phyloP scores from a whole-genome alignment of 2,113 vertebrate species.

The Rana temporaria region DNA sequence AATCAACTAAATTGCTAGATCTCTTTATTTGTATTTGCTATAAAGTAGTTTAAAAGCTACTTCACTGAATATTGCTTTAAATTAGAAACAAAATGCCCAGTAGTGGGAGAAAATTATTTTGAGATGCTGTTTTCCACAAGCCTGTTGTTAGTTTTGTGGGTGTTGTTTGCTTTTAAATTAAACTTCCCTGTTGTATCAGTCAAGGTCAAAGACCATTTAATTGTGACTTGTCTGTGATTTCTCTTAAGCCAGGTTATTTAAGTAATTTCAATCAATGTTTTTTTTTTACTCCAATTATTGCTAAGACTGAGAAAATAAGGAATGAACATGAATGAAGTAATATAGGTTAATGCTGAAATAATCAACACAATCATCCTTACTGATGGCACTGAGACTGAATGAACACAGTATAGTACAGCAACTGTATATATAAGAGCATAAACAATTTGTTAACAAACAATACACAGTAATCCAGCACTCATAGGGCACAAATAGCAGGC shows the following conservation, averaged over 20 bases:
- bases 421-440: no score
- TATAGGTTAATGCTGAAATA: not conserved
- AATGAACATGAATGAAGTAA: not conserved
- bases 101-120: slow-evolving; percentile 62
- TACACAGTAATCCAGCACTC: no score
- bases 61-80: not conserved
- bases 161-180: slow-evolving; percentile 56
- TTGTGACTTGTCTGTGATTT: slow-evolving; percentile 26
- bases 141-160: slow-evolving; percentile 58
- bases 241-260: not conserved
- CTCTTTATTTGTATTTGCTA: not conserved
- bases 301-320: not conserved
- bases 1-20: not conserved
- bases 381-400: no score
- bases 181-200: slow-evolving; percentile 49
- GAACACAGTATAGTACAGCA: no score
- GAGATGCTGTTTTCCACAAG: slow-evolving; percentile 51
- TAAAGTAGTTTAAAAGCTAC: not conserved
- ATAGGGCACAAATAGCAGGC: no score
- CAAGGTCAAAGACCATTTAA: slow-evolving; percentile 61
- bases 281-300: not conserved
- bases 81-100: not conserved
- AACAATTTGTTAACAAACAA: no score
- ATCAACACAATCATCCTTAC: no score
- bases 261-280: not conserved